Evolutionary conservation across 2,797 vertebrate species (phyloP).

Genomic region (Fistularia commersonii): DNA sequence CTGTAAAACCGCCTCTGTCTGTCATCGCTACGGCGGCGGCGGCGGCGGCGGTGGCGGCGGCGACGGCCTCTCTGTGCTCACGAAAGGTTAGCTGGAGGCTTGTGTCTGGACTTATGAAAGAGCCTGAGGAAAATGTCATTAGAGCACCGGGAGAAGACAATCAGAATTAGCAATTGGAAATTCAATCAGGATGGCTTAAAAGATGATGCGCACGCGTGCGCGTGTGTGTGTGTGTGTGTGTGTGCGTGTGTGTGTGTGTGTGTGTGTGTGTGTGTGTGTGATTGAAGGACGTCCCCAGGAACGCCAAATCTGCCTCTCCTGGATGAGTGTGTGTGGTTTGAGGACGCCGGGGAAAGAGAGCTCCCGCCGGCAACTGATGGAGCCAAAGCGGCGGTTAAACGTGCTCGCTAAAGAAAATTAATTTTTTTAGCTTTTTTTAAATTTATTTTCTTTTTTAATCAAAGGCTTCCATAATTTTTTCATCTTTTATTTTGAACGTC

Average conservation of each 20-base stretch:
- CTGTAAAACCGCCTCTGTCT: slow-evolving; percentile 72
- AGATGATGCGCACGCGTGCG: slow-evolving; percentile 13
- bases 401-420: background rate
- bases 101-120: slow-evolving; percentile 77
- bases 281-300: slow-evolving; percentile 13
- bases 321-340: no score
- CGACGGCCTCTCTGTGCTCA: slow-evolving; percentile 53
- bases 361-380: no score
- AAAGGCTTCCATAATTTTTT: no score
- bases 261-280: slow-evolving; percentile 12
- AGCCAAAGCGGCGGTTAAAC: background rate
- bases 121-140: slow-evolving; percentile 79
- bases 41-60: slow-evolving; percentile 63
- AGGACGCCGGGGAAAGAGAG: no score
- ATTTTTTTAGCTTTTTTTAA: slow-evolving; percentile 1
- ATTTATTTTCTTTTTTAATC: background rate
- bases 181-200: slow-evolving; percentile 66
- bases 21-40: slow-evolving; percentile 70
- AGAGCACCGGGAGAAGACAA: slow-evolving; percentile 71
- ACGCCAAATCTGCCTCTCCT: background rate
- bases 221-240: background rate
- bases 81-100: slow-evolving; percentile 75
- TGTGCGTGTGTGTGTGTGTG: slow-evolving; percentile 5
- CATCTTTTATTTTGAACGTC: no score
- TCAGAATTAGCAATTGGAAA: slow-evolving; percentile 68